Conservation (phyloP, 2,888 invertebrate species). For the Drosophila aldrichi region DNA sequence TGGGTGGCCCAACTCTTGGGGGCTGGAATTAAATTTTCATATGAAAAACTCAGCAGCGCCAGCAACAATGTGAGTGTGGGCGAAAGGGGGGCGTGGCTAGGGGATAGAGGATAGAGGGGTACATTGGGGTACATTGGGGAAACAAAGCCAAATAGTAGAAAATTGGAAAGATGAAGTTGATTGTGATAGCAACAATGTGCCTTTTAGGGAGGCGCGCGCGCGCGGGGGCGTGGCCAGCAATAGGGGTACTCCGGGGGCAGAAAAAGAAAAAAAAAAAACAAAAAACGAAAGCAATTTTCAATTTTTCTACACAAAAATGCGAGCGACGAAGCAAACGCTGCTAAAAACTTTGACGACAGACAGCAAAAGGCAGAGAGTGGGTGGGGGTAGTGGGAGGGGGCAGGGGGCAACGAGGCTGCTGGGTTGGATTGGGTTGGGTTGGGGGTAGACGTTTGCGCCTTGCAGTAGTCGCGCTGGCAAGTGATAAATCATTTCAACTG, state of each 20-base stretch:
- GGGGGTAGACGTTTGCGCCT: conserved; percentile 64
- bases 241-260: not conserved
- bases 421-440: too few species aligned
- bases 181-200: conserved; percentile 64
- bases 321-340: conserved; percentile 72
- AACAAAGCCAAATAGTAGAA: conserved; percentile 80
- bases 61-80: conserved; percentile 39
- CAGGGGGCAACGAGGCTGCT: not conserved
- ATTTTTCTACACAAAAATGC: conserved; percentile 79
- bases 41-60: conserved; percentile 59
- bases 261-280: conserved; percentile 31
- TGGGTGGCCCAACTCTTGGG: conserved; percentile 44
- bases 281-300: conserved; percentile 77
- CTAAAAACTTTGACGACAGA: conserved; percentile 84
- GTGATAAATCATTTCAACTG: conserved; percentile 85
- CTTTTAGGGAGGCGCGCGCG: conserved; percentile 2
- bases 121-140: not conserved
- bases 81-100: not conserved
- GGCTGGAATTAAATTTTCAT: conserved; percentile 79
- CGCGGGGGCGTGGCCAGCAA: conserved; percentile 7
- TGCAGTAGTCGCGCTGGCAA: conserved; percentile 78
- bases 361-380: conserved; percentile 42
- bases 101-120: not conserved
- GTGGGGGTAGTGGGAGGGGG: not conserved
- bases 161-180: conserved; percentile 82